Base-by-base conservation (phyloP, 2,113 vertebrate species). In the Taxidea taxus region DNA sequence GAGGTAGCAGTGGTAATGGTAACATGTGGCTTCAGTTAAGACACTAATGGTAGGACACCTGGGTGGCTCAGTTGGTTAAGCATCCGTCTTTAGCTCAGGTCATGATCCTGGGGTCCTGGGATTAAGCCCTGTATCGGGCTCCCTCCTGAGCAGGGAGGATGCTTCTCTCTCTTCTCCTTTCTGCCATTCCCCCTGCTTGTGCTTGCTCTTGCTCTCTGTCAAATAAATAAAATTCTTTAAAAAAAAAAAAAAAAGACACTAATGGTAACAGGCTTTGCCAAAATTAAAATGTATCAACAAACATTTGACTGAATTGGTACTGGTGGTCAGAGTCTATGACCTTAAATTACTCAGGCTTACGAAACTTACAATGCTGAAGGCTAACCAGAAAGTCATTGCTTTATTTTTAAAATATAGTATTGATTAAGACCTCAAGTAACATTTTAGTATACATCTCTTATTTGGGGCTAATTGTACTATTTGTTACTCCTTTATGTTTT, bases 401-500 rank as follows among this genome's bases (percentile, higher is more conserved):
- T 88, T 82, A 62, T 44, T 96, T 96, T 90, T 9, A 7, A 87
- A 91, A 47, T 86, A 62, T 34, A 49, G 81, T 89, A 86, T 70
- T 75, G 44, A 86, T n/a, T 77, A 82, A 86, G 49, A 31, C 77
- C 34, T 82, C 47, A 51, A 56, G 9, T 83, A 88, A 70, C 2
- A 37, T 94, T 95, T 94, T 90, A 42, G 6, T 75, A 20, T 87
- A 83, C 42, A 64, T 95, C 18, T 95, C 42, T 91, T 44, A 97
- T 64, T 91, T 82, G 90, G 75, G 78, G 13, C 15, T 95, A 93
- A 66, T 94, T 92, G 92, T 62, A 87, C 4, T 47, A n/a, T 49
- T 83, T 98, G 68, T 47, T 86, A 58, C 20, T 91, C 2, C 7
- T 96, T 62, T 97, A 0, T 97, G 56, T 87, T 86, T 96, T 91